Conservation (phyloP, 2,113 vertebrate species). For the Syngnathus typhle region DNA sequence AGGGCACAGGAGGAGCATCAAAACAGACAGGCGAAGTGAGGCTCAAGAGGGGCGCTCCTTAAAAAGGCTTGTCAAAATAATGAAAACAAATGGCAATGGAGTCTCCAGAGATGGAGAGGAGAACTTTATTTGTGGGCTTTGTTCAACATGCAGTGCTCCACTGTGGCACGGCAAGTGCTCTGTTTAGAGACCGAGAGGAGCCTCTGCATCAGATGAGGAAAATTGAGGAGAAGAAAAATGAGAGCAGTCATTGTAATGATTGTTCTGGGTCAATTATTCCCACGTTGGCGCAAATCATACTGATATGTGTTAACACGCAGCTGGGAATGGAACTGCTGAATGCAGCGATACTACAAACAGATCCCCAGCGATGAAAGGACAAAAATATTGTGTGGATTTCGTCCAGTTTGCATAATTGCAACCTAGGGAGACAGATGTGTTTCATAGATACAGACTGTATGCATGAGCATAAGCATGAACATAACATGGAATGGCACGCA, state of each 20-base stretch:
- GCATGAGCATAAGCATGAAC: background rate
- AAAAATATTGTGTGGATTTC: slow-evolving; percentile 72
- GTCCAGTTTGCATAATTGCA: slow-evolving; percentile 26
- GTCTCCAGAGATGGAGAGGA: slow-evolving; percentile 68
- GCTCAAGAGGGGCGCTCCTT: slow-evolving; percentile 58
- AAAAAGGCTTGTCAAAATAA: slow-evolving; percentile 75
- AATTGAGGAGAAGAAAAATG: slow-evolving; percentile 64
- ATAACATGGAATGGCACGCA: background rate
- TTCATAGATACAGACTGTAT: background rate
- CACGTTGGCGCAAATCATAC: slow-evolving; percentile 77
- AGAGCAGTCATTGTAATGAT: slow-evolving; percentile 73
- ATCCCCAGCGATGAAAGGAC: slow-evolving; percentile 69
- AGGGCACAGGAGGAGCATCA: slow-evolving; percentile 15
- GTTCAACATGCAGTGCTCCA: slow-evolving; percentile 43
- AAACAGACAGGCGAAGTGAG: slow-evolving; percentile 31
- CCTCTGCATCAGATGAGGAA: slow-evolving; percentile 15
- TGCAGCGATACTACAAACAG: slow-evolving; percentile 71
- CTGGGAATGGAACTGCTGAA: slow-evolving; percentile 67
- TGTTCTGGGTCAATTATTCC: slow-evolving; percentile 87
- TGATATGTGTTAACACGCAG: slow-evolving; percentile 73
- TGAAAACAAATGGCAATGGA: slow-evolving; percentile 74
- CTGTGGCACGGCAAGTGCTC: slow-evolving; percentile 36
- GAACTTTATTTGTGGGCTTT: slow-evolving; percentile 71
- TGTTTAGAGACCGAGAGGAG: slow-evolving; percentile 33
- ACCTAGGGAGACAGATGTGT: slow-evolving; percentile 18